phyloP scores from a whole-genome alignment of 2,797 vertebrate genomes.

The Erithacus rubecula region DNA sequence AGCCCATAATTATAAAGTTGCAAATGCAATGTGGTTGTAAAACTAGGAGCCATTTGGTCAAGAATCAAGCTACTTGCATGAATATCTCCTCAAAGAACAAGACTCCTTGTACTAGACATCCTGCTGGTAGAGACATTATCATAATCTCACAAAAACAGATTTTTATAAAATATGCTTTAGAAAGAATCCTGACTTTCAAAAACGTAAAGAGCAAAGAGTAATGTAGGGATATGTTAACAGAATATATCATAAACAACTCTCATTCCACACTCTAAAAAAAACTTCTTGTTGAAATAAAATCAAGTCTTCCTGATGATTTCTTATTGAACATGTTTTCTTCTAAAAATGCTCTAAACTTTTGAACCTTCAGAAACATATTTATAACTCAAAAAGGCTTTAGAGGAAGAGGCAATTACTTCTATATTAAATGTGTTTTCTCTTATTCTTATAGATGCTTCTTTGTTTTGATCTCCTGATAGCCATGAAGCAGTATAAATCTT shows the following conservation, averaged over 20 bases:
- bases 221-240: not conserved
- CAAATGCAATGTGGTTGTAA: not conserved
- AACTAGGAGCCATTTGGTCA: slow-evolving; percentile 41
- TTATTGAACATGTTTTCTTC: not conserved
- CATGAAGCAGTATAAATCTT: not conserved
- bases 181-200: slow-evolving; percentile 27
- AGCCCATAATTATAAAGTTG: not conserved
- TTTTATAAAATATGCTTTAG: slow-evolving; percentile 51
- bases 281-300: slow-evolving; percentile 4
- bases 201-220: slow-evolving; percentile 30
- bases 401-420: not conserved
- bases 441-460: not conserved
- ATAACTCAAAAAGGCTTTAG: not conserved
- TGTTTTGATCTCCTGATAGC: not conserved
- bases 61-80: slow-evolving; percentile 14
- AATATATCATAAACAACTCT: slow-evolving; percentile 19
- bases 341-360: not conserved
- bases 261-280: not conserved
- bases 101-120: slow-evolving; percentile 34
- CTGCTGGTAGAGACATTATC: slow-evolving; percentile 50
- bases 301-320: not conserved
- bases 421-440: not conserved
- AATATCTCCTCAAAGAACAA: slow-evolving; percentile 22
- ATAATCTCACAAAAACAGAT: slow-evolving; percentile 43
- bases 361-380: not conserved